These are phyloP conservation scores for Apostichopus californicus DNA, from an alignment of 35 echinoderm and acorn worm species.

Conservation along the genomic window DNA sequence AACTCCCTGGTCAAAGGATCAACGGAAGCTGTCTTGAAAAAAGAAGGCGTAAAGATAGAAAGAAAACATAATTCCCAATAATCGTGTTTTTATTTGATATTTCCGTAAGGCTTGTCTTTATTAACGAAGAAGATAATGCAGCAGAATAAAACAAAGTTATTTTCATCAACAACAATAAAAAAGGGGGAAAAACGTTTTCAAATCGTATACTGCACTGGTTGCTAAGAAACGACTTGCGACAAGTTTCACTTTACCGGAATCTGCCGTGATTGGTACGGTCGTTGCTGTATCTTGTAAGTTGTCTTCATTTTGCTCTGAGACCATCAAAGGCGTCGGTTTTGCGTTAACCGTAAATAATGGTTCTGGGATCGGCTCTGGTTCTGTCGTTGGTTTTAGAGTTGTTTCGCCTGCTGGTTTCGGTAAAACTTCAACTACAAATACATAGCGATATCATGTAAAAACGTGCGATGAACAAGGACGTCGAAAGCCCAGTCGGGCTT, in stretches of 20 bases:
- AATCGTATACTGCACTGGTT: background rate
- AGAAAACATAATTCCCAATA: too few species aligned
- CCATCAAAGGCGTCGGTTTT: conserved; percentile 42
- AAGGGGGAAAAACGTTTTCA: too few species aligned
- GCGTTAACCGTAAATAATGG: background rate
- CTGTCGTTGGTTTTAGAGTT: background rate
- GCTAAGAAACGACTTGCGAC: background rate
- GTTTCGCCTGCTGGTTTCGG: conserved; percentile 21
- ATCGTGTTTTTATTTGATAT: too few species aligned
- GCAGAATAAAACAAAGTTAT: too few species aligned
- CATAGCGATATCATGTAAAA: background rate
- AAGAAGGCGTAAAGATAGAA: too few species aligned
- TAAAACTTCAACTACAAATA: background rate
- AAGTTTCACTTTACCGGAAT: conserved; percentile 33
- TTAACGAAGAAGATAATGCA: too few species aligned
- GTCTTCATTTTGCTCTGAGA: background rate
- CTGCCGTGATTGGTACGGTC: background rate
- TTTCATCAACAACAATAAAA: too few species aligned
- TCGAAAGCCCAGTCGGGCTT: too few species aligned
- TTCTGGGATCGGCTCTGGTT: conserved; percentile 50
- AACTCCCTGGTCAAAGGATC: too few species aligned
- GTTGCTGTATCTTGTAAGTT: conserved; percentile 47
- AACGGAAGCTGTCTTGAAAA: too few species aligned
- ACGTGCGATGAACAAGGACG: too few species aligned
- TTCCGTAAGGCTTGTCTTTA: too few species aligned